phyloP scores from a whole-genome alignment of 2,113 vertebrate genomes.

The Excalfactoria chinensis region DNA sequence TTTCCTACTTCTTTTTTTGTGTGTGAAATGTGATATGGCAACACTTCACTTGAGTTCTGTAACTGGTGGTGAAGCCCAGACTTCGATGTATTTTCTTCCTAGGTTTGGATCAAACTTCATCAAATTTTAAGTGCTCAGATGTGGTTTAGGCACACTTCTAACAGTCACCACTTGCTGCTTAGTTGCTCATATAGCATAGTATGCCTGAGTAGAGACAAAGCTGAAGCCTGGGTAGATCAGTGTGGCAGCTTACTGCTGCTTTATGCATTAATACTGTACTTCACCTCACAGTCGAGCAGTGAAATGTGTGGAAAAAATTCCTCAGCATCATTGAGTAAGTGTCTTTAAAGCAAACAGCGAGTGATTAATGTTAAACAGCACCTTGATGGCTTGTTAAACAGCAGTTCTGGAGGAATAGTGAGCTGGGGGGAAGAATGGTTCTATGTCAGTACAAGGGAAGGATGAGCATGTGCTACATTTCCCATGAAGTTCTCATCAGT shows the following conservation, averaged over 20 bases:
- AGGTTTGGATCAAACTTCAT: conserved; percentile 28
- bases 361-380: background rate
- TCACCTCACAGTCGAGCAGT: background rate
- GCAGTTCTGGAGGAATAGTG: background rate
- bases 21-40: background rate
- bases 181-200: background rate
- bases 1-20: background rate
- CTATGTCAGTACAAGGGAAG: background rate
- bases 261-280: background rate
- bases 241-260: conserved; percentile 34
- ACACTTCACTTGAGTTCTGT: background rate
- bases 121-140: conserved; percentile 10
- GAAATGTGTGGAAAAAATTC: background rate
- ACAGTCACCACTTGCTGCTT: conserved; percentile 42
- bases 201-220: background rate
- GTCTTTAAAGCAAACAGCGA: background rate
- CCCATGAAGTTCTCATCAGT: background rate
- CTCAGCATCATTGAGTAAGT: background rate
- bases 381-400: background rate
- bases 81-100: background rate
- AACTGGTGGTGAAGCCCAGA: conserved; percentile 7
- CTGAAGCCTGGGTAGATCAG: background rate
- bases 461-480: background rate
- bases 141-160: conserved; percentile 37
- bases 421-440: background rate